Base-by-base conservation (phyloP, 2,797 vertebrate species). In the Aphelocoma californica region DNA sequence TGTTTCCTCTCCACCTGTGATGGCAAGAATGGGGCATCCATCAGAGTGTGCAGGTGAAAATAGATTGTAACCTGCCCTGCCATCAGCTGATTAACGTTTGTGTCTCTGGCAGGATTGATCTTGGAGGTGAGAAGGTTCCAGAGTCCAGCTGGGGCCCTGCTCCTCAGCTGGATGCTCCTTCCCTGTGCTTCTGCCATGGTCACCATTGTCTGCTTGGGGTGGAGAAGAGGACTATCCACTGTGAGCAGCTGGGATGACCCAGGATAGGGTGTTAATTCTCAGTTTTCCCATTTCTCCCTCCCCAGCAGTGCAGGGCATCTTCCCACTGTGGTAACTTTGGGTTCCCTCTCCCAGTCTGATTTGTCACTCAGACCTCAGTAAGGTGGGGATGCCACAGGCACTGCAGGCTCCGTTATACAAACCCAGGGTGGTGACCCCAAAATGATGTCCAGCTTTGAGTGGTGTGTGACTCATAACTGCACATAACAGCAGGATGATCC, bases 1-100 rank as follows among this genome's bases (percentile, higher is more conserved):
- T 51, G 81, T 73, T 96, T 79, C n/a, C 60, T 65, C 81, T 94
- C 71, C 67, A 60, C 79, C 77, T 60, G 36, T 36, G 56, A 90
- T 75, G 92, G 42, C 42, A 91, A 97, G 95, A 97, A 89, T 25
- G 18, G 97, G 93, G 89, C 95, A 97, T 97, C 96, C 96, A 95
- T 86, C 66, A 47, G 80, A 92, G 92, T 86, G 92, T 95, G 92
- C 86, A 97, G 96, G 98, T 98, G 98, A 97, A 97, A 98, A 98
- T 98, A 96, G 96, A 96, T 83, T 97, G 93, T 66, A 90, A 90
- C 89, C 95, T 95, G 84, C 85, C 77, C 93, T 90, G 91, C 11
- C 47, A 42, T 90, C 94, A 91, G 90, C 95, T 95, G 95, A 98
- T 98, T 97, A 97, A 96, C 81, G 42, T 95, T 83, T 77, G 80